Percentiles rank a stretch among this genome's conserved stretches.
Evolutionary conservation across 1,140 invertebrate genomes (phyloP).

Genomic region (Microvelia longipes): DNA sequence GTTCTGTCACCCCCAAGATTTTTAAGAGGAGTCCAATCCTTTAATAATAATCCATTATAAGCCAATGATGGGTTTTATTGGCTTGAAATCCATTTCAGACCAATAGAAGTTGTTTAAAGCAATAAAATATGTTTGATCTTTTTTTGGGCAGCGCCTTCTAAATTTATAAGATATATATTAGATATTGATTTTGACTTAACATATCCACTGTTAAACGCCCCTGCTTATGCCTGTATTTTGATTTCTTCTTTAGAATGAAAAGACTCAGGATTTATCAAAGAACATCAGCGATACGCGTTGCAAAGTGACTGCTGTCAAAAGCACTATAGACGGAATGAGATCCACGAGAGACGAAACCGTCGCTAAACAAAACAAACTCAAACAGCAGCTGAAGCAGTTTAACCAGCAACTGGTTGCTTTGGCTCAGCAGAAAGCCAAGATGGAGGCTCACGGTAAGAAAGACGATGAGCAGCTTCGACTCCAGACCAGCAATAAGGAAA

Average conservation of each 20-base stretch:
- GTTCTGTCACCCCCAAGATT: no score
- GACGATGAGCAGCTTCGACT: constrained; percentile 47
- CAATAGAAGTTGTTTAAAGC: no score
- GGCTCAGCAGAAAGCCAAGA: constrained; percentile 66
- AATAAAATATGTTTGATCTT: no score
- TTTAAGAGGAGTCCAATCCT: no score
- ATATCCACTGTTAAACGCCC: no score
- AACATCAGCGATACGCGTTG: constrained; percentile 77
- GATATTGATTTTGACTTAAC: no score
- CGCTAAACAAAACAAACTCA: constrained; percentile 34
- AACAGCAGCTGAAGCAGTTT: constrained; percentile 67
- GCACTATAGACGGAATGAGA: constrained; percentile 92
- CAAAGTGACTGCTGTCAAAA: constrained; percentile 80
- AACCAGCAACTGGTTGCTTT: constrained; percentile 49
- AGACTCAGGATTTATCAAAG: constrained; percentile 69
- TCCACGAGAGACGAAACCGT: constrained; percentile 51
- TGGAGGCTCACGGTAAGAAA: constrained; percentile 57
- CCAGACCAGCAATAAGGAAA: constrained; percentile 62
- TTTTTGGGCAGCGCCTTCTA: no score
- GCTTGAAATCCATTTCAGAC: no score
- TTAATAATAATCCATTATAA: no score
- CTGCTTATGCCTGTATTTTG: no score
- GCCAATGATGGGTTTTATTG: no score
- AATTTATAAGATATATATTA: no score
- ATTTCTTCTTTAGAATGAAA: constrained; percentile 43